A percentile compares a stretch with the other conserved stretches of the same genome.
phyloP scores from a whole-genome alignment of 2,797 vertebrate genomes.

The Cichlasoma orientale region DNA sequence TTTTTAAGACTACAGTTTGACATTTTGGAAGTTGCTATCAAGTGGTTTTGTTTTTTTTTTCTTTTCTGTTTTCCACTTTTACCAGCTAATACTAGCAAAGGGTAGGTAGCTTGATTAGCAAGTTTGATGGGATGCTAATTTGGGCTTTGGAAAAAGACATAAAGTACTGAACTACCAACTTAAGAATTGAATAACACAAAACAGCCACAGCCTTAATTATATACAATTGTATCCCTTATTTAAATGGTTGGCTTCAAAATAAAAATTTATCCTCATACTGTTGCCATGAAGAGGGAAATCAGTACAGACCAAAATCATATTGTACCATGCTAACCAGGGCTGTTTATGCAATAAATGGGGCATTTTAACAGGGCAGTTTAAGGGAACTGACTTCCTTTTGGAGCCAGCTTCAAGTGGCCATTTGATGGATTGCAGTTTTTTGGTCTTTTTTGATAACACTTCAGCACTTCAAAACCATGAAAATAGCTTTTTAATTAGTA shows the following conservation, averaged over 20 bases:
- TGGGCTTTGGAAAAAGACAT: not conserved
- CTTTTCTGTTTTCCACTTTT: too few species aligned
- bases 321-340: not conserved
- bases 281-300: not conserved
- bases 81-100: too few species aligned
- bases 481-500: not conserved
- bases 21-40: not conserved
- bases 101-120: too few species aligned
- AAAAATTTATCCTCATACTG: not conserved
- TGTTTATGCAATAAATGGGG: not conserved
- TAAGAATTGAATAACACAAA: too few species aligned
- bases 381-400: not conserved
- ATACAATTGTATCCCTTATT: not conserved
- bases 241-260: not conserved
- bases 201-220: not conserved
- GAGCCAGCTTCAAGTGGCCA: not conserved
- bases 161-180: too few species aligned
- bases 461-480: not conserved
- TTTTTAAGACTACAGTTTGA: not conserved
- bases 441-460: not conserved
- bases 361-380: not conserved
- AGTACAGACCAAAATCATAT: not conserved
- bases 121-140: not conserved
- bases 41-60: too few species aligned
- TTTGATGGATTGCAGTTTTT: not conserved